Base-by-base conservation (phyloP, 2,797 vertebrate genomes). In the Gallinago stenura region DNA sequence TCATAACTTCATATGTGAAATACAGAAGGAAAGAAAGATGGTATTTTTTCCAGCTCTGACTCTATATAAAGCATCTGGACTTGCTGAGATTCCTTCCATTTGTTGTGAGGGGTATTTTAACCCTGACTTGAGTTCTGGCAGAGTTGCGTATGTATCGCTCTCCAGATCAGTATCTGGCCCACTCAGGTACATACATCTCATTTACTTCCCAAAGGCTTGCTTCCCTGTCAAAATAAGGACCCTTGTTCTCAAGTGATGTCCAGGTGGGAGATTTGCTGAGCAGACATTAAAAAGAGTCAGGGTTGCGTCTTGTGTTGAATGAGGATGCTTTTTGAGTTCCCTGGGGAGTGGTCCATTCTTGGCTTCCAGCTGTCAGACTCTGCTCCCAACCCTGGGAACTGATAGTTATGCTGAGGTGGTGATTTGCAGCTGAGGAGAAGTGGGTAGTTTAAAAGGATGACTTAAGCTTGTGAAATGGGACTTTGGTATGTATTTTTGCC, bases 61-160 rank as follows among this genome's bases (percentile, higher is more conserved):
- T 30, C 30, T 60, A 92, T 60, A n/a, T 60, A 91, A 95, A 83
- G 45, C 25, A 73, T 37, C 83, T 57, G 87, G 56, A 71, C 43
- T 77, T 30, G 35, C 6, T 94, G 91, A 81, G n/a, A 46, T 89
- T 80, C 57, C 72, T 82, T 90, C 72, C 86, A 51, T 83, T 93
- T 95, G 76, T 68, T 88, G 48, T 83, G 76, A 88, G 51, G 57
- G 61, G 60, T 58, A 2, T 90, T 93, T 75, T 93, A 85, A 90
- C 6, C 83, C 37, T 53, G 62, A 83, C 54, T 93, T 72, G 71
- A 82, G 54, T 89, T 83, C 65, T 87, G 58, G 19, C 71, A 79
- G 78, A 51, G 56, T 80, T 91, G 24, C 89, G 31, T 76, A 35
- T 10, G 0, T 54, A 22, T 25, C 2, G 0, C 22, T 71, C 56